Evolutionary conservation across 2,113 vertebrate species (phyloP).

Genomic region (Oryzias javanicus): DNA sequence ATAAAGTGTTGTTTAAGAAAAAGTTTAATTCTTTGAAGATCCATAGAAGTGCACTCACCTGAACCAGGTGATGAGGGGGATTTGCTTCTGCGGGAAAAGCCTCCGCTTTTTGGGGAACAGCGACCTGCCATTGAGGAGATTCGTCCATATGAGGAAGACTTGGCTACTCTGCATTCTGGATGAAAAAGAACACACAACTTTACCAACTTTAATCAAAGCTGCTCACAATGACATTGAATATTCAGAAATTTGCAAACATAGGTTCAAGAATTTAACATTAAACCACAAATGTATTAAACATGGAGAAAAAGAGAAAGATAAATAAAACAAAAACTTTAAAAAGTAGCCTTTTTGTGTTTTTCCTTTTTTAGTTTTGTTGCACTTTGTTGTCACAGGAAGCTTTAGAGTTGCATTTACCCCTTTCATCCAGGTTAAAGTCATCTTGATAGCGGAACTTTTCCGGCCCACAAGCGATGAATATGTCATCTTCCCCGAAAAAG

Average conservation of each 20-base stretch:
- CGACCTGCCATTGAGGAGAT: constrained; percentile 85
- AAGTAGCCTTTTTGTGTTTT: too few relatives aligned
- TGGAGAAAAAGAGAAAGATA: too few relatives aligned
- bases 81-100: constrained; percentile 90
- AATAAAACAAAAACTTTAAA: too few relatives aligned
- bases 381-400: too few relatives aligned
- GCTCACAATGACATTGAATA: too few relatives aligned
- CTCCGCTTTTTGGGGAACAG: constrained; percentile 85
- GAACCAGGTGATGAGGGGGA: constrained; percentile 92
- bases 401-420: constrained; percentile 72
- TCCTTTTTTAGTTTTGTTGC: too few relatives aligned
- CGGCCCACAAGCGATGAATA: constrained; percentile 97
- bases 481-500: constrained; percentile 97
- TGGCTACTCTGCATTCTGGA: constrained; percentile 92
- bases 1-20: neutral
- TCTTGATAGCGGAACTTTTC: constrained; percentile 99
- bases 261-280: too few relatives aligned
- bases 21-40: neutral
- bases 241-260: too few relatives aligned
- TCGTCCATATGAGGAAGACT: constrained; percentile 94
- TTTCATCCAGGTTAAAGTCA: constrained; percentile 97
- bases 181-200: neutral
- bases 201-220: neutral
- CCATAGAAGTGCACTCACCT: constrained; percentile 73
- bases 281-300: too few relatives aligned